Evolutionary conservation across 30 jellyfish, hydroid and myxozoan genomes (phyloP).

Genomic region (Sanderia malayensis): DNA sequence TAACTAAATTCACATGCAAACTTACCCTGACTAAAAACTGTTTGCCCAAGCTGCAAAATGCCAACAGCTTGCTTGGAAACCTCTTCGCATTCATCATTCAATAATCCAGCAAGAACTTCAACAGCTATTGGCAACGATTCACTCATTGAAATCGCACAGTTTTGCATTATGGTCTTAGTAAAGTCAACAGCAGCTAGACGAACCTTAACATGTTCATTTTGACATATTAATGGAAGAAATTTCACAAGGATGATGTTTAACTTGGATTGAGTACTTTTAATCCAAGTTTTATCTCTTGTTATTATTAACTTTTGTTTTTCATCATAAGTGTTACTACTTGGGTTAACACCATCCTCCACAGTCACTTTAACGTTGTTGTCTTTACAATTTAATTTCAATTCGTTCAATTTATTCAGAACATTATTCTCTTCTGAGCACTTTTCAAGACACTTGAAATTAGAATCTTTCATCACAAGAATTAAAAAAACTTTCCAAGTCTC

Average conservation of each 20-base stretch:
- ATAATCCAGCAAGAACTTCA: slow-evolving; percentile 61
- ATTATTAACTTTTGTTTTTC: slow-evolving; percentile 3
- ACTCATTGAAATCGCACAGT: slow-evolving; percentile 48
- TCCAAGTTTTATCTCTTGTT: slow-evolving; percentile 56
- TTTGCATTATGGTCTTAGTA: slow-evolving; percentile 17
- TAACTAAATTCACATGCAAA: neutral
- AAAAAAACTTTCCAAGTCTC: slow-evolving; percentile 39
- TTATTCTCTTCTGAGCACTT: neutral
- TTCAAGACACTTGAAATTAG: slow-evolving; percentile 17
- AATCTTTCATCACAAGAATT: slow-evolving; percentile 39
- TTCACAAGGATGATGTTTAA: slow-evolving; percentile 35
- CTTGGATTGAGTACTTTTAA: slow-evolving; percentile 58
- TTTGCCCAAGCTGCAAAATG: slow-evolving; percentile 29
- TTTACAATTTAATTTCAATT: neutral
- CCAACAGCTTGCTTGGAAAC: slow-evolving; percentile 25
- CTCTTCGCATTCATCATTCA: slow-evolving; percentile 58
- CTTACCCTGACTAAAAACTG: slow-evolving; percentile 20
- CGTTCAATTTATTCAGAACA: slow-evolving; percentile 1
- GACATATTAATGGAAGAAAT: slow-evolving; percentile 45
- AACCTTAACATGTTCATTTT: slow-evolving; percentile 42
- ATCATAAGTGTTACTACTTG: neutral
- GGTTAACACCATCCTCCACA: neutral
- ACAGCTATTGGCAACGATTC: slow-evolving; percentile 32
- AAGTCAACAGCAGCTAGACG: slow-evolving; percentile 48
- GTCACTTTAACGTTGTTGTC: too few species aligned